phyloP scores from a whole-genome alignment of 2,797 vertebrate species.

The Rousettus madagascariensis region DNA sequence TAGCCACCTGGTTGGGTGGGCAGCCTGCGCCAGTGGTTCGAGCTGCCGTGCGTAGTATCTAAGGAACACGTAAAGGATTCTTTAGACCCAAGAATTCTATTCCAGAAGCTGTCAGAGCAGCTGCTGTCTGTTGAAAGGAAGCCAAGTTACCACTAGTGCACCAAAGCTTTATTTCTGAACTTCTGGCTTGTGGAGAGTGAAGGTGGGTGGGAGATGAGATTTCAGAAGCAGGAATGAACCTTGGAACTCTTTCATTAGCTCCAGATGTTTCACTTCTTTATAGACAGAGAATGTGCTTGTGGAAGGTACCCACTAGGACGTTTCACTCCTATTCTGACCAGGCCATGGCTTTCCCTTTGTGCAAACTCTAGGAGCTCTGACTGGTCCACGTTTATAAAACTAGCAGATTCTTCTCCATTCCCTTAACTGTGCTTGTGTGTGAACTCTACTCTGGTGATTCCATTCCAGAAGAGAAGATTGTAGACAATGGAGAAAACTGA shows the following conservation, averaged over 20 bases:
- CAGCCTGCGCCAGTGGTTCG: background rate
- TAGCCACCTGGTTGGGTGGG: background rate
- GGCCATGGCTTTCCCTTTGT: accelerated
- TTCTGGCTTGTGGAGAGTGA: background rate
- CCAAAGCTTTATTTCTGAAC: background rate
- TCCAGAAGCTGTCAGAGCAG: background rate
- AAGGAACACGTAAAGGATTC: background rate
- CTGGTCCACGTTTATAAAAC: background rate
- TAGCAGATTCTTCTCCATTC: background rate
- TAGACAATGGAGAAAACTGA: background rate
- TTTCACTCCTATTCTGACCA: background rate
- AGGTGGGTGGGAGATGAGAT: background rate
- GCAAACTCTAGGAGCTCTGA: background rate
- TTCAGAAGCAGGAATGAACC: background rate
- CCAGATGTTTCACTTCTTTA: background rate
- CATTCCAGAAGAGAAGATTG: background rate
- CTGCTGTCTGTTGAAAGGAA: background rate
- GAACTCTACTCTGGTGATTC: background rate
- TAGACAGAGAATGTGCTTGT: background rate
- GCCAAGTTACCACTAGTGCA: too few relatives aligned
- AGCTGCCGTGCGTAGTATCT: background rate
- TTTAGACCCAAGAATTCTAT: background rate
- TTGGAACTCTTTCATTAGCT: background rate
- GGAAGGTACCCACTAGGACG: background rate
- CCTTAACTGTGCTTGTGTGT: constrained; percentile 13